Conservation (phyloP, 2,888 invertebrate genomes). For the Ethmia dodecea region DNA sequence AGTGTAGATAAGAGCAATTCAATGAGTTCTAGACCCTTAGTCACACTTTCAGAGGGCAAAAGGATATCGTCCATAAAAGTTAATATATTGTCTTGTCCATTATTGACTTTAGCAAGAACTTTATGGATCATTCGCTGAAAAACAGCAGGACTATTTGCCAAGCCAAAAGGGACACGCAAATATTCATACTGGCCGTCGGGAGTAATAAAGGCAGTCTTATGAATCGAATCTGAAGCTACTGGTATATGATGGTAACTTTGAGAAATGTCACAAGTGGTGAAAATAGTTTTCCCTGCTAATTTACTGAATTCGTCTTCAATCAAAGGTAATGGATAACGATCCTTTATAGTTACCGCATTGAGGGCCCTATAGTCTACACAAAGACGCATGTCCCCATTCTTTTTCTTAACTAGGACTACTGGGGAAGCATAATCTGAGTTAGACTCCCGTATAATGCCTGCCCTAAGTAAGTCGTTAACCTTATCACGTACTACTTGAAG, state of each 20-base stretch:
- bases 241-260: constrained; percentile 8
- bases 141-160: not conserved
- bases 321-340: not conserved
- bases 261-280: constrained; percentile 8
- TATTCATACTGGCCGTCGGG: constrained; percentile 9
- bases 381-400: not conserved
- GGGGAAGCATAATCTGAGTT: too few relatives aligned
- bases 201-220: constrained; percentile 11
- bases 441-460: too few relatives aligned
- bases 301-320: constrained; percentile 12
- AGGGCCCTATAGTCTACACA: not conserved
- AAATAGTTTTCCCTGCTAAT: constrained; percentile 4
- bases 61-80: constrained; percentile 13
- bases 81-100: constrained; percentile 3
- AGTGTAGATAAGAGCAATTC: constrained; percentile 2
- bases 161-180: constrained; percentile 5
- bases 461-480: too few relatives aligned
- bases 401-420: too few relatives aligned
- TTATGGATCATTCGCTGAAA: not conserved
- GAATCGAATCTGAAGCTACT: not conserved
- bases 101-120: not conserved
- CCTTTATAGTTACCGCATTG: not conserved
- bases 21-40: constrained; percentile 1
- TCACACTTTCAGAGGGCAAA: not conserved
- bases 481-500: too few relatives aligned